phyloP scores from a whole-genome alignment of 64 coral and sea anemone genomes.

The Acropora yongei region DNA sequence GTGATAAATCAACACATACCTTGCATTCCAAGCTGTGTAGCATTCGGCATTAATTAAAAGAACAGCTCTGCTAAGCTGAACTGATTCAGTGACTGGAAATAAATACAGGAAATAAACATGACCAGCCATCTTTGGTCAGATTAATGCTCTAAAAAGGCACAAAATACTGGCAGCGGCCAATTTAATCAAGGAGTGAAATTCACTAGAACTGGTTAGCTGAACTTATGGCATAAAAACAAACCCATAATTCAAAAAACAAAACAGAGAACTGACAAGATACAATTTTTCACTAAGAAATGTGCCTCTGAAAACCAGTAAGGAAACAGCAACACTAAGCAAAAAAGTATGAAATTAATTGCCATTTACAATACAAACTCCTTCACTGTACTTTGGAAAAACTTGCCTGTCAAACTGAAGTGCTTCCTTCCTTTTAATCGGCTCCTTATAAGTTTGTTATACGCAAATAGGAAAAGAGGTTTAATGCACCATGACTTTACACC shows the following conservation, averaged over 20 bases:
- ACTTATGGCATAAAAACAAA: too few relatives aligned
- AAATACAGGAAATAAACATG: not conserved
- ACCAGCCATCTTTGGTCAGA: not conserved
- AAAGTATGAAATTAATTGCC: too few relatives aligned
- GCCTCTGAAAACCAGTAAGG: too few relatives aligned
- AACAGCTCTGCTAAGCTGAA: slow-evolving; percentile 80
- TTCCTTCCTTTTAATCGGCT: slow-evolving; percentile 35
- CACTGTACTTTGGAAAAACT: not conserved
- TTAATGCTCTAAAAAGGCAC: not conserved
- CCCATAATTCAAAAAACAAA: too few relatives aligned
- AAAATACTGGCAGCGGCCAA: not conserved
- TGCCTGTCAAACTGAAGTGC: slow-evolving; percentile 26
- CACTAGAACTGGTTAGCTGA: not conserved
- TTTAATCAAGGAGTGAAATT: not conserved
- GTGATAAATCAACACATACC: slow-evolving; percentile 40
- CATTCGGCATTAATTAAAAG: slow-evolving; percentile 80
- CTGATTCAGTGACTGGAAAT: slow-evolving; percentile 65
- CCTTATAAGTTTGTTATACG: slow-evolving; percentile 65
- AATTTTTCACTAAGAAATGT: too few relatives aligned
- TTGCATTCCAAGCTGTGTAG: slow-evolving; percentile 82
- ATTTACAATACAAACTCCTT: too few relatives aligned
- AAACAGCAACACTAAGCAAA: too few relatives aligned
- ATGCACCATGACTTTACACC: slow-evolving; percentile 81
- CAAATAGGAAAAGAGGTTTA: slow-evolving; percentile 69
- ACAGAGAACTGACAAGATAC: too few relatives aligned